phyloP scores from a whole-genome alignment of 2,888 invertebrate species.

The Lasioglossum oenotherae region DNA sequence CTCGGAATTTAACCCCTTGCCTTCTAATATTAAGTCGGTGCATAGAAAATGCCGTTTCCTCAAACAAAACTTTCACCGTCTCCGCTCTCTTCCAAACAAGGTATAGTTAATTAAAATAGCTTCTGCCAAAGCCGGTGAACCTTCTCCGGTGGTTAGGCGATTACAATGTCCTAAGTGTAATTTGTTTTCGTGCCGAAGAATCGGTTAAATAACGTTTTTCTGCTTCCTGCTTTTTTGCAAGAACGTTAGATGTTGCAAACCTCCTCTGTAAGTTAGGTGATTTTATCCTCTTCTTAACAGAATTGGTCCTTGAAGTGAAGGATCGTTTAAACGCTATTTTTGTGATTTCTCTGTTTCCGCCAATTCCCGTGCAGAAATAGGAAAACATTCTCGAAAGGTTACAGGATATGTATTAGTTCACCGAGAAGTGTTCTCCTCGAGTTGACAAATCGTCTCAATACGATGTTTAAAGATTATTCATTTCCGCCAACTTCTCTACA shows the following conservation, averaged over 20 bases:
- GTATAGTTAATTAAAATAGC: neutral
- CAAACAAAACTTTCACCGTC: neutral
- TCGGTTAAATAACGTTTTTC: neutral
- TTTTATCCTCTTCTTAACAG: neutral
- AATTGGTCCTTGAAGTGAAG: neutral
- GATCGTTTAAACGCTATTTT: neutral
- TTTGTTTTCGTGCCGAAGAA: neutral
- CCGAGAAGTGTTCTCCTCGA: too few relatives aligned
- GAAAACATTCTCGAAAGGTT: too few relatives aligned
- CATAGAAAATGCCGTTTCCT: neutral
- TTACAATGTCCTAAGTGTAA: neutral
- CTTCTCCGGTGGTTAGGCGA: neutral
- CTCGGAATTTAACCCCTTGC: constrained; percentile 25
- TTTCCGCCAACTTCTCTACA: too few relatives aligned
- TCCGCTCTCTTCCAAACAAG: neutral
- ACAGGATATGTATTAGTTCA: too few relatives aligned
- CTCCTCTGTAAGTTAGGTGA: neutral
- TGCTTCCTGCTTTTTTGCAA: too few relatives aligned
- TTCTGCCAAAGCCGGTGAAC: neutral
- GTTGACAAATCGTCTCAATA: too few relatives aligned
- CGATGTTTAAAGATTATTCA: too few relatives aligned
- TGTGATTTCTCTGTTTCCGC: neutral
- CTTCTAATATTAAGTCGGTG: neutral
- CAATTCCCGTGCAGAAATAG: too few relatives aligned
- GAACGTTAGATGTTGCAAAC: neutral